These are phyloP conservation scores for Galleria mellonella DNA, from an alignment of 1,140 invertebrate genomes.

Conservation along the genomic window DNA sequence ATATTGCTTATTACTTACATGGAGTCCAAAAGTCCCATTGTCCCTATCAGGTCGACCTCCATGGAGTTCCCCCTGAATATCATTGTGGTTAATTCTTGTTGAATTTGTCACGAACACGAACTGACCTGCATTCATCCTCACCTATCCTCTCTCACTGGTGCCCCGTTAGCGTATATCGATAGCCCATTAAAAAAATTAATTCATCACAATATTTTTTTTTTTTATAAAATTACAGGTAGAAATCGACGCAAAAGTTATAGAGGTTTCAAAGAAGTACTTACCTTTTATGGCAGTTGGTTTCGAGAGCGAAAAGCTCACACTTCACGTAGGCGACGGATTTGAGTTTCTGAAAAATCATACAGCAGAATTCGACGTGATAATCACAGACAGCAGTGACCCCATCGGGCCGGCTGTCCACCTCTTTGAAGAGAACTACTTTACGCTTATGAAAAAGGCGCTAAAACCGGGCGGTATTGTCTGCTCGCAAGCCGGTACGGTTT, in stretches of 20 bases:
- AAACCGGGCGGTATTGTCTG: constrained; percentile 92
- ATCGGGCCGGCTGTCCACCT: constrained; percentile 86
- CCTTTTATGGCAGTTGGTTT: constrained; percentile 94
- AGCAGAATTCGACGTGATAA: constrained; percentile 96
- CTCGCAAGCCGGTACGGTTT: constrained; percentile 93
- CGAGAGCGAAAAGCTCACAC: constrained; percentile 85
- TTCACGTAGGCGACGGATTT: constrained; percentile 95
- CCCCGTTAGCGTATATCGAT: no score
- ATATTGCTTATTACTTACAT: no score
- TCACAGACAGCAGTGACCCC: constrained; percentile 98
- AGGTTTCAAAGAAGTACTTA: constrained; percentile 92
- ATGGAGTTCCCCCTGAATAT: no score
- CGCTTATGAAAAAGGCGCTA: constrained; percentile 88
- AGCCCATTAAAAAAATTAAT: no score
- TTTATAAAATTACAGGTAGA: constrained; percentile 81
- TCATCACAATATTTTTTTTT: no score
- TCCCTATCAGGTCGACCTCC: no score
- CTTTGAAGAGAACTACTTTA: constrained; percentile 92
- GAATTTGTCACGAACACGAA: no score
- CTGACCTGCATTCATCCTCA: no score
- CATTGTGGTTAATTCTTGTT: no score
- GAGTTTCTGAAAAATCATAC: constrained; percentile 93
- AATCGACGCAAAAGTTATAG: constrained; percentile 95
- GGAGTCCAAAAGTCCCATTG: no score
- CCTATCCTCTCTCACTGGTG: no score